Conservation (phyloP, 1,140 invertebrate genomes). For the Mactra quadrangularis region DNA sequence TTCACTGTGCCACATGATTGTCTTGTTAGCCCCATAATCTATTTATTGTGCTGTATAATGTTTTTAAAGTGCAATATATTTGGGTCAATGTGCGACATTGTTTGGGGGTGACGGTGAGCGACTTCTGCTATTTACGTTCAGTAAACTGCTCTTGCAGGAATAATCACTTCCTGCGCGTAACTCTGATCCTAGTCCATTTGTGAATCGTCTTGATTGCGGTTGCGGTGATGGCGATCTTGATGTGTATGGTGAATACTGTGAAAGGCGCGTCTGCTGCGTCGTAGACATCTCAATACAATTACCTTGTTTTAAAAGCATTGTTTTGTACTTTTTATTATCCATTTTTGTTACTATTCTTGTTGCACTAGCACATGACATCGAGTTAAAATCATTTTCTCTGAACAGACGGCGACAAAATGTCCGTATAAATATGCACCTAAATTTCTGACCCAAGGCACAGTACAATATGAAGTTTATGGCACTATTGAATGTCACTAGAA, state of each 20-base stretch:
- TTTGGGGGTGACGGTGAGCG: conserved; percentile 1
- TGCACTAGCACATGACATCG: conserved; percentile 71
- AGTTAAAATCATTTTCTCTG: conserved; percentile 72
- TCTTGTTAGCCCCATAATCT: no score
- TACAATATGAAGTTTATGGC: conserved; percentile 99
- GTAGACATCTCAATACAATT: conserved; percentile 38
- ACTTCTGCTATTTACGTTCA: neutral
- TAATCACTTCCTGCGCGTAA: conserved; percentile 27
- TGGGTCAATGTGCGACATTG: no score
- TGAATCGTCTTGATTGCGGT: neutral
- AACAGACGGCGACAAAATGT: conserved; percentile 89
- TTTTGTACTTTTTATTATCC: conserved; percentile 47
- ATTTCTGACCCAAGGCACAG: conserved; percentile 98
- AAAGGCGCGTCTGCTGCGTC: conserved; percentile 66
- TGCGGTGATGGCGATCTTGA: conserved; percentile 32
- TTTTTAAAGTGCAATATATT: no score
- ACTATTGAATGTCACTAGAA: conserved; percentile 98
- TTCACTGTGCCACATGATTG: no score
- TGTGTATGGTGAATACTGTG: conserved; percentile 67
- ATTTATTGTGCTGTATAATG: no score
- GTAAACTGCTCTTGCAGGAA: neutral
- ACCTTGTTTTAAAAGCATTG: conserved; percentile 32
- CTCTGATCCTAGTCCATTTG: neutral
- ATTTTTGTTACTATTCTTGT: conserved; percentile 45
- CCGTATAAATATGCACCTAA: conserved; percentile 94